Evolutionary conservation across 2,888 invertebrate species (phyloP), one percentile per base, ranked within the genome.

Genomic region (Ptychoptera contaminata): DNA sequence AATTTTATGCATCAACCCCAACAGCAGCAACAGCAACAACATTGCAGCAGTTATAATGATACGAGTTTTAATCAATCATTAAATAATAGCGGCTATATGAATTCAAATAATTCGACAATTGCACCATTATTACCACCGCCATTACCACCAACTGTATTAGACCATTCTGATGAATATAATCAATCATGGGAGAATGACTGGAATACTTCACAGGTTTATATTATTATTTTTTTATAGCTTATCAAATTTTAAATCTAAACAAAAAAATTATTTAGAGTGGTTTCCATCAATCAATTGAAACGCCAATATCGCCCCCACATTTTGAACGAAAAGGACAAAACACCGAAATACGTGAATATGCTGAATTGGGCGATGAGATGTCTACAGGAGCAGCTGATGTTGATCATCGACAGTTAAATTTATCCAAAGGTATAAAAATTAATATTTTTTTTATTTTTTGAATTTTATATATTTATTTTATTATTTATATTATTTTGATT

Each of bases 251-350:
- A 60, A 46, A 48, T 53, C 2, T 51, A 52, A 12, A 7, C 9
- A 32, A 32, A 32, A 32, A 29, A 42, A 10, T n/a, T n/a, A 34
- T 34, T 42, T 61, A 69, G 51, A 63, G 62, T 46, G 58, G 59
- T 11, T 62, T 63, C n/a, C 59, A 60, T 39, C 48, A 52, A 7
- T 52, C 56, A 48, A 50, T 64, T 2, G 76, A 76, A 53, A 77
- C 79, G 1, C 78, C 79, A 1, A 75, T 76, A 50, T 78, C 79
- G 40, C 79, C 79, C 16, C 77, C 77, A 1, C 69, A 71, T 50
- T 77, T 74, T 50, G 79, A 79, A 52, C 73, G 76, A 53, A 70
- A 77, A 52, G 68, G 71, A 36, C 71, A 70, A 46, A 65, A 54
- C 45, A 53, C 63, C 11, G 71, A 70, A 53, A 70, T 73, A 3